Evolutionary conservation across 2,888 invertebrate species (phyloP), one percentile per base, ranked within the genome.

Genomic region (Folsomia candida): DNA sequence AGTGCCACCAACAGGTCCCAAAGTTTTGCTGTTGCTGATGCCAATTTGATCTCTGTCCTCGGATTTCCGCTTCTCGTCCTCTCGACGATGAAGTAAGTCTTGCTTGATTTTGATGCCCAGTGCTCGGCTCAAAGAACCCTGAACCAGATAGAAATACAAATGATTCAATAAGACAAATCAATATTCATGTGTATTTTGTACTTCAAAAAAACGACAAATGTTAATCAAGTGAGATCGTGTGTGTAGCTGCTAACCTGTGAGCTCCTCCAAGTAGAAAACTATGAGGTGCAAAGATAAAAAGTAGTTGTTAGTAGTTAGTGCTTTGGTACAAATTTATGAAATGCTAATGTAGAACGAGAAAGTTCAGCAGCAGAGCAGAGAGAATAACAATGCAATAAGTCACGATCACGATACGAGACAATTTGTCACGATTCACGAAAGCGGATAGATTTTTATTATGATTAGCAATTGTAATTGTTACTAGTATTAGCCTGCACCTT

Each of bases 81-180:
- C 75, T n/a, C 79, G 73, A 2, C 75, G 87, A 86, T 79, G 88
- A 87, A 2, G 88, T 14, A 72, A 83, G 25, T 81, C 81, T 69
- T 81, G 81, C 62, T 81, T 82, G 63, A 82, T 77, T 70, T 82
- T 85, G 37, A 87, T 82, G 60, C 91, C 91, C 51, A 91, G 84
- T 2, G 90, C 91, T 72, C 90, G 86, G 72, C 89, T 89, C 82
- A 91, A 85, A 62, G 90, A 90, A 74, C 90, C 90, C 91, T 91
- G 85, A n/a, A 83, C 81, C 72, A 65, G 66, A 68, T 47, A 24
- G 2, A 24, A n/a, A n/a, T n/a, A n/a, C n/a, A n/a, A n/a, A n/a
- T n/a, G n/a, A n/a, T n/a, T n/a, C n/a, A n/a, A n/a, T n/a, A n/a
- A n/a, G n/a, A n/a, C n/a, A n/a, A n/a, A n/a, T n/a, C n/a, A n/a